These are phyloP conservation scores for Latrodectus hesperus DNA, from an alignment of 2,888 invertebrate species.

Conservation along the genomic window DNA sequence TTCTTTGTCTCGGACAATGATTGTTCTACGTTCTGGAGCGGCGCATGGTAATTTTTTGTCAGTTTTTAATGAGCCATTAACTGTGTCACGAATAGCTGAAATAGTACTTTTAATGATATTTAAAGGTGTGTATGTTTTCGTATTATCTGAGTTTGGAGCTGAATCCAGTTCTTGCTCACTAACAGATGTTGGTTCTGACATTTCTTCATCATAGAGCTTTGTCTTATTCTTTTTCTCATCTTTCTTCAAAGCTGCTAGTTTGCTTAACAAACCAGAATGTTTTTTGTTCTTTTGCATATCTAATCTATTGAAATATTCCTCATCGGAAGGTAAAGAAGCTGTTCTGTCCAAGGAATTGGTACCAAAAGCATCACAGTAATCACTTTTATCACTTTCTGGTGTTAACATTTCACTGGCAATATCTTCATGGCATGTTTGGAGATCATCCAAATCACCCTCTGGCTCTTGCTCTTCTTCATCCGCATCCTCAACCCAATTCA, in stretches of 20 bases:
- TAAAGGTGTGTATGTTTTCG: constrained; percentile 33
- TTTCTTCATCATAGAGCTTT: not conserved
- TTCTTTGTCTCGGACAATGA: constrained; percentile 47
- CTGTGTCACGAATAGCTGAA: constrained; percentile 49
- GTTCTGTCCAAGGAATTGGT: constrained; percentile 34
- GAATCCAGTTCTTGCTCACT: not conserved
- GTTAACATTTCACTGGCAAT: constrained; percentile 19
- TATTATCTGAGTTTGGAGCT: not conserved
- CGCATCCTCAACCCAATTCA: constrained; percentile 69
- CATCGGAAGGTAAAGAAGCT: constrained; percentile 6
- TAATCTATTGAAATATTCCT: constrained; percentile 15
- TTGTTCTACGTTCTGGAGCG: constrained; percentile 47
- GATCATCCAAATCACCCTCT: constrained; percentile 39
- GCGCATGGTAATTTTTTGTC: constrained; percentile 44
- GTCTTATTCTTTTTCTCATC: constrained; percentile 16
- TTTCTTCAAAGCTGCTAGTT: constrained; percentile 57
- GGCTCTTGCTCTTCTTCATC: constrained; percentile 63
- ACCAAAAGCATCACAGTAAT: constrained; percentile 44
- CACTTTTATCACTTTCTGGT: constrained; percentile 59
- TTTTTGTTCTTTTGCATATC: constrained; percentile 14
- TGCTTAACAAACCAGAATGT: constrained; percentile 45
- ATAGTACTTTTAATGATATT: constrained; percentile 44
- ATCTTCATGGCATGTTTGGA: constrained; percentile 40
- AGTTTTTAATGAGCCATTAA: constrained; percentile 33
- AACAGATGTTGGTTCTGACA: not conserved